Evolutionary conservation across 2,113 vertebrate genomes (phyloP).

Genomic region (Gnathonemus echidnorhynchus): DNA sequence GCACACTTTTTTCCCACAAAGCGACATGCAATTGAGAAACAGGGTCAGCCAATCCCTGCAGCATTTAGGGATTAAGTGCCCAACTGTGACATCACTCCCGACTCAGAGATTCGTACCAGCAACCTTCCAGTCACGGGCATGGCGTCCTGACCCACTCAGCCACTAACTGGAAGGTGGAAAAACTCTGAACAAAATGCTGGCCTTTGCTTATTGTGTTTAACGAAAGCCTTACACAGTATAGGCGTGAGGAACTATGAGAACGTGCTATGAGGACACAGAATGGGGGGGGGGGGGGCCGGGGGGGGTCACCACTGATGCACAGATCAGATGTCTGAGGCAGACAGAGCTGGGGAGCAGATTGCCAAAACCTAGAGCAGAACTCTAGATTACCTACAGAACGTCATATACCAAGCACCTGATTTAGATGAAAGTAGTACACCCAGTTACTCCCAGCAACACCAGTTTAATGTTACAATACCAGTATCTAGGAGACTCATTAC

Average conservation of each 20-base stretch:
- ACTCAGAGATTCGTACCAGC: background rate
- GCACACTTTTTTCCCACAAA: background rate
- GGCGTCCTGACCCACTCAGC: background rate
- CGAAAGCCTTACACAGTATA: background rate
- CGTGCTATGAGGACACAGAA: background rate
- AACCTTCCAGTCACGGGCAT: background rate
- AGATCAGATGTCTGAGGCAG: background rate
- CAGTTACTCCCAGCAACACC: constrained; percentile 12
- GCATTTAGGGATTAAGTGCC: background rate
- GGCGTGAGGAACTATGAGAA: background rate
- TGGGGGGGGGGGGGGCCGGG: background rate
- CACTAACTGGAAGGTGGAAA: background rate
- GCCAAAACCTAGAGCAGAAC: background rate
- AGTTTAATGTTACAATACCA: background rate
- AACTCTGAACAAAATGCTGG: background rate
- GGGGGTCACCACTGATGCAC: background rate
- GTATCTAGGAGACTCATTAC: background rate
- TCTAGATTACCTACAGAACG: background rate
- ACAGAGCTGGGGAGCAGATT: background rate
- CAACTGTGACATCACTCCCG: background rate
- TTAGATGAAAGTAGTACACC: background rate
- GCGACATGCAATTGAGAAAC: background rate
- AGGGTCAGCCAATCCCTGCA: background rate
- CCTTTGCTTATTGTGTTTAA: background rate
- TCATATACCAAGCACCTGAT: background rate